Percentiles rank a stretch among this genome's conserved stretches.
Conservation (phyloP, 2,113 vertebrate species). For the Brachyistius frenatus region DNA sequence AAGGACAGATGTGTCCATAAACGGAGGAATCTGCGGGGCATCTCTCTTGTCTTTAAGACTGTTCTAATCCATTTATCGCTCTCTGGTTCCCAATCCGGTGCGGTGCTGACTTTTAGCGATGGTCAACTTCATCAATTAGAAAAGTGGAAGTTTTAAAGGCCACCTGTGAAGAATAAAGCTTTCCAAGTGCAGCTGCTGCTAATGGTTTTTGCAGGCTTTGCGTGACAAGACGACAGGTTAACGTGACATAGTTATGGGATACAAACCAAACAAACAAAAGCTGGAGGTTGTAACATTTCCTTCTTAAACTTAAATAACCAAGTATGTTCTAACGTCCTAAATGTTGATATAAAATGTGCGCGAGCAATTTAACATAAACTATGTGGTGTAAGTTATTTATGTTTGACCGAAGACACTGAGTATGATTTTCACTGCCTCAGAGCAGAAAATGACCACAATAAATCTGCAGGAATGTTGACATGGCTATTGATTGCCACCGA, state of each 20-base stretch:
- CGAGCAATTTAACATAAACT: slow-evolving; percentile 43
- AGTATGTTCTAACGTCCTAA: slow-evolving; percentile 16
- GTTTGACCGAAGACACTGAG: slow-evolving; percentile 22
- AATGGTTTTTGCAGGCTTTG: slow-evolving; percentile 60
- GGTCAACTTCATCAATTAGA: slow-evolving; percentile 64
- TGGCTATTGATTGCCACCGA: slow-evolving; percentile 56
- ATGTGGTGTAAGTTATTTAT: slow-evolving; percentile 46
- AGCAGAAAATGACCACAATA: slow-evolving; percentile 46
- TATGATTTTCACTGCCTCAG: slow-evolving; percentile 36
- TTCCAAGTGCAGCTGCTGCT: slow-evolving; percentile 37
- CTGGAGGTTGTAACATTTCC: slow-evolving; percentile 27
- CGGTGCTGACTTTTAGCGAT: slow-evolving; percentile 38
- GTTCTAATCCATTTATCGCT: slow-evolving; percentile 56
- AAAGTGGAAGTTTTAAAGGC: slow-evolving; percentile 37
- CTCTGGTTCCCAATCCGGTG: slow-evolving; percentile 48
- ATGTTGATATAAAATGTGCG: slow-evolving; percentile 39
- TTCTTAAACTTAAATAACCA: slow-evolving; percentile 13
- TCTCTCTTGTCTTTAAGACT: slow-evolving; percentile 54
- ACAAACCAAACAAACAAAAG: slow-evolving; percentile 49
- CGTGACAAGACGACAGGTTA: slow-evolving; percentile 46
- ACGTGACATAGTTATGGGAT: slow-evolving; percentile 45
- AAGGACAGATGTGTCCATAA: slow-evolving; percentile 76
- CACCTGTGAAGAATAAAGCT: slow-evolving; percentile 52
- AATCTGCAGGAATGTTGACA: slow-evolving; percentile 62
- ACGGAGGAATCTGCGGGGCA: slow-evolving; percentile 38